These are phyloP conservation scores for Paramisgurnus dabryanus DNA, from an alignment of 2,113 vertebrate genomes.

Conservation along the genomic window DNA sequence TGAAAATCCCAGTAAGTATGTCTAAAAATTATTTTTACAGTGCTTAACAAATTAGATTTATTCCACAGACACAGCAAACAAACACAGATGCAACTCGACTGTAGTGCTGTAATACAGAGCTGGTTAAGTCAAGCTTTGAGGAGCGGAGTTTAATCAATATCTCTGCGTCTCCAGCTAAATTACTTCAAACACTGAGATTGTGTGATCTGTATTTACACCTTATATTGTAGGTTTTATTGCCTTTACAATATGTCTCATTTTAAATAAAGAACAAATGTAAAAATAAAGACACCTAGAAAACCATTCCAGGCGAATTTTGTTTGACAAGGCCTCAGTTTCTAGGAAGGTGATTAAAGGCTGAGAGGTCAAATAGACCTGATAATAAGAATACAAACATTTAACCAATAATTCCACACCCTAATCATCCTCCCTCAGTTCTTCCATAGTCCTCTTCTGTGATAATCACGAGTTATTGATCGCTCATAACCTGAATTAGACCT, in stretches of 20 bases:
- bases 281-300: background rate
- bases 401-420: background rate
- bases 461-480: conserved; percentile 9
- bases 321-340: background rate
- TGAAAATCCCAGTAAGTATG: conserved; percentile 7
- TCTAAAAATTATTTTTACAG: background rate
- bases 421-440: background rate
- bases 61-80: conserved; percentile 23
- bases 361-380: no score
- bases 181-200: background rate
- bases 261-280: background rate
- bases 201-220: conserved; percentile 5
- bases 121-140: conserved; percentile 4
- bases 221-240: conserved; percentile 1
- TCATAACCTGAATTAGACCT: background rate
- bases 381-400: background rate
- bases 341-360: no score
- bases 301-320: background rate
- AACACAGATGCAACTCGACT: conserved; percentile 7
- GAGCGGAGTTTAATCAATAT: conserved; percentile 11
- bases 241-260: conserved; percentile 1
- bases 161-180: conserved; percentile 16
- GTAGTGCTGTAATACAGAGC: background rate
- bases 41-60: conserved; percentile 4
- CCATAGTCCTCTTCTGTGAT: background rate